These are phyloP conservation scores for Xenops minutus DNA, from an alignment of 2,797 vertebrate species.

Conservation along the genomic window DNA sequence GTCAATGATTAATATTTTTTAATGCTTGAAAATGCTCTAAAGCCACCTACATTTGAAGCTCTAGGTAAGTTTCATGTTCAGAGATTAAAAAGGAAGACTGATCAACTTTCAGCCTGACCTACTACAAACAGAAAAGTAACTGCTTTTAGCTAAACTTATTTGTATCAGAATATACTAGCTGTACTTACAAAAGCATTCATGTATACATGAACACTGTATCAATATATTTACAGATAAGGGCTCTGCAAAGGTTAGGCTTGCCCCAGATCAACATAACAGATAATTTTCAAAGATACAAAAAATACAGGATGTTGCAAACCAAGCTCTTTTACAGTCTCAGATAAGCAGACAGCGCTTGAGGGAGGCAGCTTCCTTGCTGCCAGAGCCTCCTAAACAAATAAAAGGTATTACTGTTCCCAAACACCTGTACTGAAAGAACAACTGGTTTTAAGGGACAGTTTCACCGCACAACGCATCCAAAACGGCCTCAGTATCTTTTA, in stretches of 20 bases:
- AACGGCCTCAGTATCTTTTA: not conserved
- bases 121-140: not conserved
- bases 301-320: not conserved
- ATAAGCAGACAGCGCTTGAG: not conserved
- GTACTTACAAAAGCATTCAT: not conserved
- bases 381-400: not conserved
- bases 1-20: slow-evolving; percentile 29
- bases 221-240: fast-evolving
- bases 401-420: not conserved
- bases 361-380: not conserved
- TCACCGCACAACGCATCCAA: not conserved
- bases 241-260: not conserved
- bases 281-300: not conserved
- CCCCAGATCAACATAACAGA: not conserved
- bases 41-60: not conserved
- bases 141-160: not conserved
- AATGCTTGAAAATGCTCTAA: not conserved
- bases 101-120: not conserved
- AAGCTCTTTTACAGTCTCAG: not conserved
- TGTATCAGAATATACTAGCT: not conserved
- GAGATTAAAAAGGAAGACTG: not conserved
- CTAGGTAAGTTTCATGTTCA: not conserved
- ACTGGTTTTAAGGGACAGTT: not conserved
- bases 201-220: not conserved
- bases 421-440: not conserved